These are phyloP conservation scores for Patella depressa DNA, from an alignment of 2,888 invertebrate genomes.

Conservation along the genomic window DNA sequence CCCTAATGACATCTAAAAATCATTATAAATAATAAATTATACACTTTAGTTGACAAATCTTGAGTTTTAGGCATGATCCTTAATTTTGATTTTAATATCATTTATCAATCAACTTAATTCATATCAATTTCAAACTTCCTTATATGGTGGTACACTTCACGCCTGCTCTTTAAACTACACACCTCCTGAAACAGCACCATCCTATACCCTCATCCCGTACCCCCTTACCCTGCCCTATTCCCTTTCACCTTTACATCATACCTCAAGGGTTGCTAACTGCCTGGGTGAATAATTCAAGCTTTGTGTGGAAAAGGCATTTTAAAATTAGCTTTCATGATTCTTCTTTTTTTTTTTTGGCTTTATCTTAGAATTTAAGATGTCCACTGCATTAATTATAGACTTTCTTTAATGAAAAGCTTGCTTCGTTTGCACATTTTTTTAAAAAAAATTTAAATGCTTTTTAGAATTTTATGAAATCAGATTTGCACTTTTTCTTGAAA, in stretches of 20 bases:
- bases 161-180: too few species aligned
- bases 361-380: not conserved
- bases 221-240: not conserved
- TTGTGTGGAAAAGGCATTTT: conserved; percentile 8
- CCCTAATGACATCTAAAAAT: too few species aligned
- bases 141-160: too few species aligned
- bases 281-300: conserved; percentile 1
- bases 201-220: not conserved
- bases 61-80: too few species aligned
- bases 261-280: conserved; percentile 2
- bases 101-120: too few species aligned
- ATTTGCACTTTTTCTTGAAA: not conserved
- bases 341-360: conserved; percentile 7
- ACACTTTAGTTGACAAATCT: too few species aligned
- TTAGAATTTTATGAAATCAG: conserved; percentile 10
- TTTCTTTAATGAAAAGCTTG: conserved; percentile 17
- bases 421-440: conserved; percentile 24
- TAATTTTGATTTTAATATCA: too few species aligned
- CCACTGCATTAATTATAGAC: conserved; percentile 12
- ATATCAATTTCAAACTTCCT: too few species aligned
- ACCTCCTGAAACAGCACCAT: too few species aligned
- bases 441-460: conserved; percentile 16
- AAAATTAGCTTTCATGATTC: conserved; percentile 5
- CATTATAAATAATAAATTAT: too few species aligned
- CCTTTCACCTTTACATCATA: not conserved